Percentiles rank a stretch among this genome's conserved stretches.
Evolutionary conservation across 1,140 invertebrate genomes (phyloP).

Genomic region (Phortica variegata): DNA sequence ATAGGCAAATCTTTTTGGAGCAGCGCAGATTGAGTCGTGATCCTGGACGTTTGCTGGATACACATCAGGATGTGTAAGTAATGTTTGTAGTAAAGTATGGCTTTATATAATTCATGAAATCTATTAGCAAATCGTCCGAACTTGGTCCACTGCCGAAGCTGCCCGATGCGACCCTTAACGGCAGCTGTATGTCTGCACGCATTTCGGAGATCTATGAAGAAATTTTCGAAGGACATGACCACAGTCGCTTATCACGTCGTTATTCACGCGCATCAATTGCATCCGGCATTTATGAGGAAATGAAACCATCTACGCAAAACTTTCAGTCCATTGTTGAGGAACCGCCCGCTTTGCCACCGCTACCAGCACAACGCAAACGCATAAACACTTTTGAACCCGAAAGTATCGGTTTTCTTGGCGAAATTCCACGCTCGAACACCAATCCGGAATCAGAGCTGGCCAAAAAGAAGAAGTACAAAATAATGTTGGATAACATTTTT

Average conservation of each 20-base stretch:
- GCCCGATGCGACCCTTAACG: slow-evolving; percentile 32
- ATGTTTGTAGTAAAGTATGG: too few relatives aligned
- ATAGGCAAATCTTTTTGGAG: slow-evolving; percentile 45
- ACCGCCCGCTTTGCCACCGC: slow-evolving; percentile 40
- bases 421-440: slow-evolving; percentile 43
- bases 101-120: background rate
- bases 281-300: slow-evolving; percentile 55
- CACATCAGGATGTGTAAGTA: background rate
- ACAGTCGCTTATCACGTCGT: slow-evolving; percentile 33
- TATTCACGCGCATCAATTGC: slow-evolving; percentile 38
- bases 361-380: slow-evolving; percentile 33
- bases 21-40: slow-evolving; percentile 41
- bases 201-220: slow-evolving; percentile 55
- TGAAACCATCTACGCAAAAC: slow-evolving; percentile 32
- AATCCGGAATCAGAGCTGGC: slow-evolving; percentile 52
- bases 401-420: slow-evolving; percentile 6
- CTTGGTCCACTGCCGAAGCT: slow-evolving; percentile 43
- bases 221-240: slow-evolving; percentile 35
- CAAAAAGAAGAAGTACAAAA: slow-evolving; percentile 52
- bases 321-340: slow-evolving; percentile 27
- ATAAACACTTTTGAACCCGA: slow-evolving; percentile 43
- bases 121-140: too few relatives aligned
- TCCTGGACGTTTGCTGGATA: slow-evolving; percentile 10
- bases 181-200: slow-evolving; percentile 24
- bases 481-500: slow-evolving; percentile 47